Conservation (phyloP, 2,888 invertebrate genomes). For the Yponomeuta sedellus region DNA sequence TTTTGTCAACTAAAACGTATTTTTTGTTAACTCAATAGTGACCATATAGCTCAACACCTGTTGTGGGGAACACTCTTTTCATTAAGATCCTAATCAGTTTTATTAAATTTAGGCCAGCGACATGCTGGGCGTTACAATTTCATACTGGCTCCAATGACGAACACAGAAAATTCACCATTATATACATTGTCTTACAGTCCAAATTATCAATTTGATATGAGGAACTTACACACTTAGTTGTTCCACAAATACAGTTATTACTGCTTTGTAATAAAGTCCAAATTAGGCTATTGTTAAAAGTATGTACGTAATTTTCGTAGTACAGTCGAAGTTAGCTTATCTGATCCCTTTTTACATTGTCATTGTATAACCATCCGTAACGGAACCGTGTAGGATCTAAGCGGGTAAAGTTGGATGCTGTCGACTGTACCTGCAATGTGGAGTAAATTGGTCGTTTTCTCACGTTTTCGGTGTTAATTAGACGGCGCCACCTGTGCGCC, state of each 20-base stretch:
- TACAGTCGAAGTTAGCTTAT: no score
- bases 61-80: neutral
- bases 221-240: neutral
- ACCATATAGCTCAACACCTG: no score
- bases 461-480: slow-evolving; percentile 31
- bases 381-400: no score
- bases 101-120: neutral
- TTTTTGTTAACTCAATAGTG: no score
- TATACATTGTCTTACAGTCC: neutral
- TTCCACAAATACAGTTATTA: neutral
- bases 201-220: neutral
- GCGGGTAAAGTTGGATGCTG: no score
- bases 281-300: neutral
- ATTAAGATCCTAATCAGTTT: neutral
- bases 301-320: slow-evolving; percentile 4
- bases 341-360: no score
- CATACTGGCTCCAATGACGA: neutral
- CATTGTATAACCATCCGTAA: no score
- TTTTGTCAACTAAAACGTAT: no score
- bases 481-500: slow-evolving; percentile 32
- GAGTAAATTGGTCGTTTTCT: slow-evolving; percentile 33
- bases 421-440: neutral
- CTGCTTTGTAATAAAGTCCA: neutral
- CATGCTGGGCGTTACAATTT: neutral
- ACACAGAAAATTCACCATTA: neutral